These are phyloP conservation scores for Zelostemma sp. DNA, from an alignment of 1,140 invertebrate genomes.

Conservation along the genomic window DNA sequence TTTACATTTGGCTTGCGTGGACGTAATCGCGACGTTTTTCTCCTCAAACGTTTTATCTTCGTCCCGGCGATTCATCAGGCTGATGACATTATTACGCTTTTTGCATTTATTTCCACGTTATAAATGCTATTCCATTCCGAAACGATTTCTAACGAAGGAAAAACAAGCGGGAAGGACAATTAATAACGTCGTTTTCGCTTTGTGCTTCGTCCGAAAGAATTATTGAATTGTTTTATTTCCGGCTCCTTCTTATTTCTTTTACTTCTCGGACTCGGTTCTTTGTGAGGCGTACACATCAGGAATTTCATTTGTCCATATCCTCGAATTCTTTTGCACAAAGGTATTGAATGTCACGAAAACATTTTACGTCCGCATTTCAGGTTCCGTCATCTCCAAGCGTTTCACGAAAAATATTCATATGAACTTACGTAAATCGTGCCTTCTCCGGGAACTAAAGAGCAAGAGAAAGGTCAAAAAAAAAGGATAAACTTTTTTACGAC, in stretches of 20 bases:
- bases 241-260: too few species aligned
- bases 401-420: slow-evolving; percentile 1
- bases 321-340: background rate
- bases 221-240: too few species aligned
- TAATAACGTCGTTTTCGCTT: too few species aligned
- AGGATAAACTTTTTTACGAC: background rate
- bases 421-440: too few species aligned
- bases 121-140: background rate
- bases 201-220: too few species aligned
- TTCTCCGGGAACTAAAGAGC: background rate
- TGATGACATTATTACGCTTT: slow-evolving; percentile 8
- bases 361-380: background rate
- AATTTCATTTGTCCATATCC: slow-evolving; percentile 1
- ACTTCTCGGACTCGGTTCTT: too few species aligned
- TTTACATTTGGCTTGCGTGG: slow-evolving; percentile 28
- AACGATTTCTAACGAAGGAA: too few species aligned
- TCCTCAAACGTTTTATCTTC: background rate
- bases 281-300: background rate
- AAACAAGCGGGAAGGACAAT: too few species aligned
- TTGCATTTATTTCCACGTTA: background rate
- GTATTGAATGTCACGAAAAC: background rate
- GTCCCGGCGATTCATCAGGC: background rate
- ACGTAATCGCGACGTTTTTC: slow-evolving; percentile 1
- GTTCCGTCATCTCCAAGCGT: background rate
- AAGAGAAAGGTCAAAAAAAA: background rate